These are phyloP conservation scores for Ectropis grisescens DNA, from an alignment of 1,140 invertebrate genomes.

Conservation along the genomic window DNA sequence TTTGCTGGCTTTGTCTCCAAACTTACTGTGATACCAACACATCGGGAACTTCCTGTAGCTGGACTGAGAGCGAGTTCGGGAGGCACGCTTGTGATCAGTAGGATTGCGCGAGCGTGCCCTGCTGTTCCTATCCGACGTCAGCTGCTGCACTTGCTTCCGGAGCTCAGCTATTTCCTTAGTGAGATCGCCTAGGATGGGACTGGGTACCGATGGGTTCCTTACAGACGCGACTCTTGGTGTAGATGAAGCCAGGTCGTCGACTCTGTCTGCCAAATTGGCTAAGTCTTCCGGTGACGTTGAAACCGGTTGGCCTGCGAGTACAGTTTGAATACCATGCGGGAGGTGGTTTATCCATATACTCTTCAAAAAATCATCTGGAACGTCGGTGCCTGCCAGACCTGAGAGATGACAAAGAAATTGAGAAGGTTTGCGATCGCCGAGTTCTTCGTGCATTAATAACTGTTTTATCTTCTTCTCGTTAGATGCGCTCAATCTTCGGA, in stretches of 20 bases:
- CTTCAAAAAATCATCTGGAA: not conserved
- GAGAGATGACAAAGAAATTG: not conserved
- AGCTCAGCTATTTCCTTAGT: slow-evolving; percentile 7
- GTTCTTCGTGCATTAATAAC: no score
- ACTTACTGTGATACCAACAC: slow-evolving; percentile 20
- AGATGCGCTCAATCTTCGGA: not conserved
- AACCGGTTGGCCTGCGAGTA: not conserved
- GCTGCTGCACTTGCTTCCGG: slow-evolving; percentile 5
- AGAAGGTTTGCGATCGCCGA: not conserved
- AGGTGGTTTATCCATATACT: not conserved
- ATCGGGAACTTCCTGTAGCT: slow-evolving; percentile 10
- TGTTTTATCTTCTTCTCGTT: not conserved
- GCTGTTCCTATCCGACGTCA: not conserved
- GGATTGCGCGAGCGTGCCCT: slow-evolving; percentile 1
- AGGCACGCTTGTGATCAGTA: not conserved
- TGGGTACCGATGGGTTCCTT: not conserved
- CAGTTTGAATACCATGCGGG: not conserved
- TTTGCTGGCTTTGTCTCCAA: slow-evolving; percentile 13
- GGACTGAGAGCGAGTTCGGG: slow-evolving; percentile 6
- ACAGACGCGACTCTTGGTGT: not conserved
- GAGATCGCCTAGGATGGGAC: slow-evolving; percentile 2
- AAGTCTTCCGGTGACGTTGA: not conserved
- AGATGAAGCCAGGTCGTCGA: not conserved
- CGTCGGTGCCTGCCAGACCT: not conserved
- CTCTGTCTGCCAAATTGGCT: not conserved